Percentiles rank a stretch among this genome's conserved stretches.
Evolutionary conservation across 2,113 vertebrate genomes (phyloP).

Genomic region (Crotalus viridis): DNA sequence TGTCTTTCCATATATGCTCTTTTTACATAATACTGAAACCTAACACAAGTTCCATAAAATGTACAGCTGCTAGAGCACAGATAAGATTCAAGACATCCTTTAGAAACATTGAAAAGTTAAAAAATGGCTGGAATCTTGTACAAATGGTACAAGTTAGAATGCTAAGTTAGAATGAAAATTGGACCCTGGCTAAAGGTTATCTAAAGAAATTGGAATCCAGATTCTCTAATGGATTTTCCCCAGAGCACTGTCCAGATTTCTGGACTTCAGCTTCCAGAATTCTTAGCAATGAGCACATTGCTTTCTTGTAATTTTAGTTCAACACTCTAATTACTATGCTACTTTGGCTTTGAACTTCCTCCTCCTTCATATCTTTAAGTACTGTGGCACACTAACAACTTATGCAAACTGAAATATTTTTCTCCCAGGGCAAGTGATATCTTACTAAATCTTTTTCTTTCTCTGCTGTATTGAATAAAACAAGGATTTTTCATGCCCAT

Average conservation of each 20-base stretch:
- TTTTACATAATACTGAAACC: background rate
- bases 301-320: background rate
- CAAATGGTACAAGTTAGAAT: background rate
- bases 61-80: background rate
- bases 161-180: background rate
- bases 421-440: background rate
- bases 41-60: background rate
- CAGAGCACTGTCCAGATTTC: background rate
- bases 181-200: background rate
- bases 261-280: background rate
- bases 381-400: background rate
- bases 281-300: background rate
- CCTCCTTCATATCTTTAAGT: background rate
- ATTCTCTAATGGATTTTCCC: background rate
- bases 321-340: background rate
- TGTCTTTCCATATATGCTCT: background rate
- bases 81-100: background rate
- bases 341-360: background rate
- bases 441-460: conserved; percentile 45
- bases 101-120: background rate
- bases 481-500: conserved; percentile 50
- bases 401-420: fast-evolving
- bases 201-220: background rate
- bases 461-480: conserved; percentile 43
- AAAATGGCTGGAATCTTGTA: background rate